Evolutionary conservation across 2,797 vertebrate species (phyloP), one percentile per base, ranked within the genome.

Genomic region (Rhinophrynus dorsalis): DNA sequence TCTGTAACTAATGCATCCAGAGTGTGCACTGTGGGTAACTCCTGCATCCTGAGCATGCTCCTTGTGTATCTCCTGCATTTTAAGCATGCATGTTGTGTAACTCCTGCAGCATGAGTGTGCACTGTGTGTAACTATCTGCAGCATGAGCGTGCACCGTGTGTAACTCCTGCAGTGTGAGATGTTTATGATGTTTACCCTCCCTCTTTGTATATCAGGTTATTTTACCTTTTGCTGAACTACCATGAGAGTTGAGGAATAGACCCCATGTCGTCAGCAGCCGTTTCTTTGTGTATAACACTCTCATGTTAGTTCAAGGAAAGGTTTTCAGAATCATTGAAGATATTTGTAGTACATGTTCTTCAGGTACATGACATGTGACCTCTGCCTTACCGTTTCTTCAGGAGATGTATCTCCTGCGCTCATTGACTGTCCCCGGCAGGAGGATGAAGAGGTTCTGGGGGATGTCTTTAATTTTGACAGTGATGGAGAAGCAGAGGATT

Each of bases 381-480:
- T n/a, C n/a, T 26, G 38, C 23, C n/a, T 13, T 56, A 18, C 24
- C 38, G 17, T 52, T 29, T 26, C 44, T 18, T 18, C 61, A 72
- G 69, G 52, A 48, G 29, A 68, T 44, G 44, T 51, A 10, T 5
- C 24, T 20, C 13, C 18, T 11, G 38, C 35, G 30, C 35, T 5
- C 13, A 10, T n/a, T 21, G 44, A 33, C 17, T 5, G n/a, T 24
- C 33, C 44, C 60, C 52, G 9, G 18, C 40, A 75, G n/a, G 81
- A 85, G 2, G 83, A 72, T 0, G 88, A 88, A 29, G 91, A 91
- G 0, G 91, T 92, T 7, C 61, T 79, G 0, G 92, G 92, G 1
- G 88, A 91, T 74, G 84, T 78, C 61, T 94, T 93, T 23, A 86
- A 87, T 30, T 92, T 92, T 21, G 91, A 91, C 59, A 91, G 85